These are phyloP conservation scores for Calidris pugnax DNA, from an alignment of 2,113 vertebrate species.

Conservation along the genomic window DNA sequence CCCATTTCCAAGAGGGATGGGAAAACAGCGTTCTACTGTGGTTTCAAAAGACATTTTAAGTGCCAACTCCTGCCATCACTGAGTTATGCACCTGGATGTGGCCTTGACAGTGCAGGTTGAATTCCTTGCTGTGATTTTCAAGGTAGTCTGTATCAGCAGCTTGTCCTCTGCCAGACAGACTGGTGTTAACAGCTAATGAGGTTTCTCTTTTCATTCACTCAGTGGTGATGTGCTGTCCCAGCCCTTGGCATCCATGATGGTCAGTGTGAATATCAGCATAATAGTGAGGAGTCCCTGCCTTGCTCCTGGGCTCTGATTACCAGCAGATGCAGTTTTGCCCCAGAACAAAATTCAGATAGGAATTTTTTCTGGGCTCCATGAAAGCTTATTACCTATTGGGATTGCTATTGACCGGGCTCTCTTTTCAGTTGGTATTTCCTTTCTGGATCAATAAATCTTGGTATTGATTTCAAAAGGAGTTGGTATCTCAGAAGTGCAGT, in stretches of 20 bases:
- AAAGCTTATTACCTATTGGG: conserved; percentile 54
- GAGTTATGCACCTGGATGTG: background rate
- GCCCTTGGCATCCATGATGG: background rate
- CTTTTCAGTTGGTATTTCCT: conserved; percentile 25
- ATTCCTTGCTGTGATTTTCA: conserved; percentile 44
- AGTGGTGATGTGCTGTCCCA: background rate
- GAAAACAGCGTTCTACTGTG: background rate
- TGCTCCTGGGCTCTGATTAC: background rate
- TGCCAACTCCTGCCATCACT: conserved; percentile 29
- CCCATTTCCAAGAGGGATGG: conserved; percentile 19
- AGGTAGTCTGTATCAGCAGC: conserved; percentile 16
- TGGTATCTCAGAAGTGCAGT: conserved; percentile 35
- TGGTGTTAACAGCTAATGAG: background rate
- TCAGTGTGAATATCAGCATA: background rate
- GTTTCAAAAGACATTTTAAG: conserved; percentile 45
- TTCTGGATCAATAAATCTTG: conserved; percentile 68
- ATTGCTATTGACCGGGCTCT: conserved; percentile 51
- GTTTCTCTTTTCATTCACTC: conserved; percentile 24
- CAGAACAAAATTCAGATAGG: background rate
- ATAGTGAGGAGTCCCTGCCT: background rate
- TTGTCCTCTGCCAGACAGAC: background rate
- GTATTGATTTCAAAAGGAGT: conserved; percentile 64
- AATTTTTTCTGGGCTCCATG: background rate
- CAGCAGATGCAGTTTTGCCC: background rate
- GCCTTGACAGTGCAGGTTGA: conserved; percentile 35